Conservation (phyloP, 2,797 vertebrate genomes). For the Myotis findleyi region DNA sequence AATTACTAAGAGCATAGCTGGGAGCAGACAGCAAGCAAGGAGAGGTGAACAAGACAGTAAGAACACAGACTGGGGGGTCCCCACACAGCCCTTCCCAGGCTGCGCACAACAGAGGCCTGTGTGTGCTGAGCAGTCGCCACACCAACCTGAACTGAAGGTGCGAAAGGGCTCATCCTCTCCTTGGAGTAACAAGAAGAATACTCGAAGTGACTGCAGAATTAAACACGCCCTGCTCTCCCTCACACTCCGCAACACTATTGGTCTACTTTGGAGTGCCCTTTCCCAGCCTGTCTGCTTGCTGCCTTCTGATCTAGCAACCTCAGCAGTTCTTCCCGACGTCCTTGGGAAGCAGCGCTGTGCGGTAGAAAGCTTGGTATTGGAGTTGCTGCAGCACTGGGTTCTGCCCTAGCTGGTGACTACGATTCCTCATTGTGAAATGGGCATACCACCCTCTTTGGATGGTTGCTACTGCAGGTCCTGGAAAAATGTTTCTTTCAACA, state of each 20-base stretch:
- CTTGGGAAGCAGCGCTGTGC: not conserved
- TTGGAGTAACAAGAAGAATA: not conserved
- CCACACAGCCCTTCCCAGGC: not conserved
- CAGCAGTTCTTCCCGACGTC: not conserved
- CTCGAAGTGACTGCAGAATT: not conserved
- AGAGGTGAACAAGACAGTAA: not conserved
- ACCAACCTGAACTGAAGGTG: not conserved
- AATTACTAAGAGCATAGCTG: not conserved
- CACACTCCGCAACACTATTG: not conserved
- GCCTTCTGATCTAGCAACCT: not conserved
- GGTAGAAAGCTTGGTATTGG: not conserved
- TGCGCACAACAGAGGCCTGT: not conserved
- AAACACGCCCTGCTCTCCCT: not conserved
- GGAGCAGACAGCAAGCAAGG: not conserved
- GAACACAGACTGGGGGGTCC: not conserved
- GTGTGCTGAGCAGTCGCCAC: not conserved
- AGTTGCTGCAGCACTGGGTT: not conserved
- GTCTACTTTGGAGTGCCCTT: not conserved
- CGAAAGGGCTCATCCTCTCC: not conserved
- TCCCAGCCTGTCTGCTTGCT: not conserved
- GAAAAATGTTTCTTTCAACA: not conserved
- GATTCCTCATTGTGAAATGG: not conserved
- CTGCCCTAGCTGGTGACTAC: not conserved
- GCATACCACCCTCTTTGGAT: not conserved
- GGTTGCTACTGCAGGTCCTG: not conserved